phyloP scores from a whole-genome alignment of 2,797 vertebrate species.

The Acanthiza pusilla region DNA sequence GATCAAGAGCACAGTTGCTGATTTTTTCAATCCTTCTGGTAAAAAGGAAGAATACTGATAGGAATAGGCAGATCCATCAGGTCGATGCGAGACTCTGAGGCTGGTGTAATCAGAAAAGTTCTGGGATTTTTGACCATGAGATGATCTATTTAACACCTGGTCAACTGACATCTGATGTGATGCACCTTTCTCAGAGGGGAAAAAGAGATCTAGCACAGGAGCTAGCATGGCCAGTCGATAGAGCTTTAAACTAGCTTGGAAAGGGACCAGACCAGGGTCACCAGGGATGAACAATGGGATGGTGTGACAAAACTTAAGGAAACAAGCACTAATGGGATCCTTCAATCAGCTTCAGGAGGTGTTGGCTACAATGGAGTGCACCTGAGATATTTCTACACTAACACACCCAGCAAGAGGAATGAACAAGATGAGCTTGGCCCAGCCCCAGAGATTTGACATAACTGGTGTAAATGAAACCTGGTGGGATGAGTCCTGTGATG shows the following conservation, averaged over 20 bases:
- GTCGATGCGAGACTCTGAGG: not conserved
- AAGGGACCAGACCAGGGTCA: not conserved
- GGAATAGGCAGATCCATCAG: not conserved
- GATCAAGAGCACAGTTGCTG: not conserved
- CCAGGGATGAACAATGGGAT: not conserved
- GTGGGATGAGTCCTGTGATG: too few relatives aligned
- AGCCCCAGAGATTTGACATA: not conserved
- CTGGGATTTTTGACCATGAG: too few relatives aligned
- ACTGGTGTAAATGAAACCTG: accelerated
- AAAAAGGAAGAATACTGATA: not conserved
- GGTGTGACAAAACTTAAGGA: not conserved
- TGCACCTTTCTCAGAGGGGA: not conserved
- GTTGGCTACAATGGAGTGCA: not conserved
- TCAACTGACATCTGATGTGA: not conserved
- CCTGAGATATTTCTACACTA: not conserved
- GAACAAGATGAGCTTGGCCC: not conserved
- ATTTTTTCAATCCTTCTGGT: not conserved
- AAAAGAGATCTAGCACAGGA: not conserved
- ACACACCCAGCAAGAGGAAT: accelerated
- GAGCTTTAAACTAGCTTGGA: not conserved
- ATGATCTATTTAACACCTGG: not conserved
- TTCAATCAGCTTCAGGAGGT: not conserved
- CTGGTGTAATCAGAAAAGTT: not conserved
- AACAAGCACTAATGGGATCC: not conserved
- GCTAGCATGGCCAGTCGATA: accelerated